phyloP scores from a whole-genome alignment of 2,797 vertebrate genomes.

The Hafferia zeledoni region DNA sequence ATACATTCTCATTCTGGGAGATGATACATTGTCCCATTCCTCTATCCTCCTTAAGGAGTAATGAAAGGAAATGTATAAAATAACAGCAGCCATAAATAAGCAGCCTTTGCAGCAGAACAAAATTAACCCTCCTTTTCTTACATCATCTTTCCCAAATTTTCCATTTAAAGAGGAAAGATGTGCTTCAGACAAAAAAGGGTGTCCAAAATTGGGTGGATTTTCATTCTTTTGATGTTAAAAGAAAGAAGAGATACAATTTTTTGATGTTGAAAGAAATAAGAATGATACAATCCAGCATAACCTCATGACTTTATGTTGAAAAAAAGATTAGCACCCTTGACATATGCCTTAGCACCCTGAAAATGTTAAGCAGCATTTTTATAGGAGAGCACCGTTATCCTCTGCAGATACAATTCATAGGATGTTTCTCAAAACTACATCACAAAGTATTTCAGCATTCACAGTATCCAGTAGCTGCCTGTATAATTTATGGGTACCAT shows the following conservation, averaged over 20 bases:
- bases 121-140: background rate
- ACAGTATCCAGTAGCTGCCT: background rate
- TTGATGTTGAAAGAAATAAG: background rate
- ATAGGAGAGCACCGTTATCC: background rate
- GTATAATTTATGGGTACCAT: constrained; percentile 54
- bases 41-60: background rate
- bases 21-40: background rate
- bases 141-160: background rate
- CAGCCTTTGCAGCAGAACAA: background rate
- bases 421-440: background rate
- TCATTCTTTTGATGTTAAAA: background rate
- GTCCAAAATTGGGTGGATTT: background rate
- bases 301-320: background rate
- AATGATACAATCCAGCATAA: background rate
- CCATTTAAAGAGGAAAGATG: background rate
- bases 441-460: background rate
- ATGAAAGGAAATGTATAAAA: background rate
- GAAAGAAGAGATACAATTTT: no score
- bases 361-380: background rate
- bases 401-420: background rate
- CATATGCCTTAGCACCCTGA: background rate
- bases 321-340: background rate
- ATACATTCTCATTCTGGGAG: background rate
- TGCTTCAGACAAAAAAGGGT: background rate
- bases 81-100: background rate